phyloP scores from a whole-genome alignment of 2,113 vertebrate genomes.

The Eleginops maclovinus region DNA sequence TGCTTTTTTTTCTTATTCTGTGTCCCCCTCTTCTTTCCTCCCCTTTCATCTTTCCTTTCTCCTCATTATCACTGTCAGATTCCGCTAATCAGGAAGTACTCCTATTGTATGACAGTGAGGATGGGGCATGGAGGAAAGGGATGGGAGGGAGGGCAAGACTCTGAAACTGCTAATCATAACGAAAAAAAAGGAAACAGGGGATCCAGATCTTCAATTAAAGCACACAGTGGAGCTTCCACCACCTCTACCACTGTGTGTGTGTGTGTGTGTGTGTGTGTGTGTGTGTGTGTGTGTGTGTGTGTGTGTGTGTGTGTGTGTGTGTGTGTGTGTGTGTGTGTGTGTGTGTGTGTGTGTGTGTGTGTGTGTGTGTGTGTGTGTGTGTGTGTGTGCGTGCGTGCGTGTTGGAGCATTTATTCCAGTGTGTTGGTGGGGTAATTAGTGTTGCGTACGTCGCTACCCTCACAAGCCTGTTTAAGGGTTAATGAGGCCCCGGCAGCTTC shows the following conservation, averaged over 20 bases:
- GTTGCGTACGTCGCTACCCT: conserved; percentile 89
- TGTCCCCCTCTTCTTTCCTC: conserved; percentile 69
- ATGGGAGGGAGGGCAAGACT: conserved; percentile 76
- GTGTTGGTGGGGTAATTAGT: conserved; percentile 77
- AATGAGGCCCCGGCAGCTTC: conserved; percentile 99
- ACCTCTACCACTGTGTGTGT: conserved; percentile 12
- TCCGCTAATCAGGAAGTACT: conserved; percentile 88
- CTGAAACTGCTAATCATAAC: conserved; percentile 90
- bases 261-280: background rate
- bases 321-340: conserved; percentile 57
- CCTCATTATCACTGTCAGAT: conserved; percentile 76
- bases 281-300: conserved; percentile 64
- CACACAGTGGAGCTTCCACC: conserved; percentile 85
- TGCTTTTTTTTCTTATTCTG: conserved; percentile 84
- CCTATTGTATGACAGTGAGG: conserved; percentile 86
- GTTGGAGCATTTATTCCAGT: conserved; percentile 46
- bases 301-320: conserved; percentile 4
- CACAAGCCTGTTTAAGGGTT: conserved; percentile 99
- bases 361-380: background rate
- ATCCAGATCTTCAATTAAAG: conserved; percentile 96
- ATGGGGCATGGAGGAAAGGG: conserved; percentile 8
- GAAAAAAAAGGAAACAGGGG: conserved; percentile 79
- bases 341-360: background rate
- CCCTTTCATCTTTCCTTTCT: conserved; percentile 68
- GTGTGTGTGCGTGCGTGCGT: conserved; percentile 59